Conservation (phyloP, 2,797 vertebrate species). For the Scolopax rusticola region DNA sequence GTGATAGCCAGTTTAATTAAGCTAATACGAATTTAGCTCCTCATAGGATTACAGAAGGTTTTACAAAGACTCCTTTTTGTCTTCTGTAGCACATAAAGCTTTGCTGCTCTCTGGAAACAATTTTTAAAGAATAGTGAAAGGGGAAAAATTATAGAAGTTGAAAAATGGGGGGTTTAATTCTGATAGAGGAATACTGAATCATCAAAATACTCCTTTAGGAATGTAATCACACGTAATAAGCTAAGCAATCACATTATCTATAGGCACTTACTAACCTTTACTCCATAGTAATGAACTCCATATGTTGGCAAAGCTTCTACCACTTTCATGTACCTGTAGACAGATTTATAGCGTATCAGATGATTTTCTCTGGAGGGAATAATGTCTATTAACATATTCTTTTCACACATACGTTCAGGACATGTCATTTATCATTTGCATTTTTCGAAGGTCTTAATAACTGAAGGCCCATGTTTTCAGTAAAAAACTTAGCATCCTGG, state of each 20-base stretch:
- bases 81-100: not conserved
- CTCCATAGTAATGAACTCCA: slow-evolving; percentile 98
- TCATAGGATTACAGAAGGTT: not conserved
- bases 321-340: slow-evolving; percentile 93
- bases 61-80: not conserved
- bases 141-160: not conserved
- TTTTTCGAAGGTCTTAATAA: not conserved
- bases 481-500: not conserved
- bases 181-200: slow-evolving; percentile 15
- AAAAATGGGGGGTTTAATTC: slow-evolving; percentile 18
- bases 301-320: slow-evolving; percentile 96
- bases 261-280: slow-evolving; percentile 89
- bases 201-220: slow-evolving; percentile 36
- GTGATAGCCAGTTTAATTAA: slow-evolving; percentile 39
- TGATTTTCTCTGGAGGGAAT: slow-evolving; percentile 36
- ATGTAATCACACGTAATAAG: slow-evolving; percentile 22
- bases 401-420: slow-evolving; percentile 2
- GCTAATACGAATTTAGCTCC: not conserved
- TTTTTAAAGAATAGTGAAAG: not conserved
- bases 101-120: not conserved
- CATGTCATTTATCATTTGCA: not conserved
- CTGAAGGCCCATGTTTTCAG: not conserved
- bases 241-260: slow-evolving; percentile 16
- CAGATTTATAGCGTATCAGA: slow-evolving; percentile 55
- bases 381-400: slow-evolving; percentile 34